These are phyloP conservation scores for Panulirus ornatus DNA, from an alignment of 1,140 invertebrate species.

Conservation along the genomic window DNA sequence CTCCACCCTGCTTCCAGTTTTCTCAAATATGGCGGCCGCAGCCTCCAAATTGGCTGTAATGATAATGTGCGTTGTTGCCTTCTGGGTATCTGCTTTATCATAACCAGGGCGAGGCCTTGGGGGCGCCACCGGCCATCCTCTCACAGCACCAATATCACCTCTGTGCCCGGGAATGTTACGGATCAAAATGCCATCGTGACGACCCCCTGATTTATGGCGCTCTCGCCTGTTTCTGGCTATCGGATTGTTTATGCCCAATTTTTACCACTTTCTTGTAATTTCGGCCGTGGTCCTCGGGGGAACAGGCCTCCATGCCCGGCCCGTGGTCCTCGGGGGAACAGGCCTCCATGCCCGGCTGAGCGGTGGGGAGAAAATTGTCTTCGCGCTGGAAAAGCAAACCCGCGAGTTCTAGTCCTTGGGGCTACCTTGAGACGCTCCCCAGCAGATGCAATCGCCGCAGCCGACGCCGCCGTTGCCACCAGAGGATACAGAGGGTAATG, in stretches of 20 bases:
- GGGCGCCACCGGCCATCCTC: constrained; percentile 29
- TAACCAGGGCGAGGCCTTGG: constrained; percentile 58
- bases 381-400: constrained; percentile 34
- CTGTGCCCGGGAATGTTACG: constrained; percentile 12
- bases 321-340: too few species aligned
- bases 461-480: constrained; percentile 31
- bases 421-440: background rate
- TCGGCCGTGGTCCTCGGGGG: constrained; percentile 27
- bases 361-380: constrained; percentile 32
- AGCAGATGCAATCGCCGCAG: constrained; percentile 41
- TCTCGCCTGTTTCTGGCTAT: constrained; percentile 40
- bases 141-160: constrained; percentile 13
- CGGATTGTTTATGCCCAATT: constrained; percentile 60
- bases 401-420: constrained; percentile 26
- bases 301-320: constrained; percentile 19
- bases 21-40: constrained; percentile 57
- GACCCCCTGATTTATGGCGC: constrained; percentile 48
- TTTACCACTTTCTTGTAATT: constrained; percentile 66
- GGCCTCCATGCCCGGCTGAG: background rate
- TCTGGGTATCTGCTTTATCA: constrained; percentile 51
- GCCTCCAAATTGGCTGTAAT: constrained; percentile 59
- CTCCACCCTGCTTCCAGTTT: constrained; percentile 50
- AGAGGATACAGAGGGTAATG: constrained; percentile 49
- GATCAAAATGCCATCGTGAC: constrained; percentile 34
- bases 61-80: constrained; percentile 51